These are phyloP conservation scores for Acanthornis magna DNA, from an alignment of 2,797 vertebrate species.

Conservation along the genomic window DNA sequence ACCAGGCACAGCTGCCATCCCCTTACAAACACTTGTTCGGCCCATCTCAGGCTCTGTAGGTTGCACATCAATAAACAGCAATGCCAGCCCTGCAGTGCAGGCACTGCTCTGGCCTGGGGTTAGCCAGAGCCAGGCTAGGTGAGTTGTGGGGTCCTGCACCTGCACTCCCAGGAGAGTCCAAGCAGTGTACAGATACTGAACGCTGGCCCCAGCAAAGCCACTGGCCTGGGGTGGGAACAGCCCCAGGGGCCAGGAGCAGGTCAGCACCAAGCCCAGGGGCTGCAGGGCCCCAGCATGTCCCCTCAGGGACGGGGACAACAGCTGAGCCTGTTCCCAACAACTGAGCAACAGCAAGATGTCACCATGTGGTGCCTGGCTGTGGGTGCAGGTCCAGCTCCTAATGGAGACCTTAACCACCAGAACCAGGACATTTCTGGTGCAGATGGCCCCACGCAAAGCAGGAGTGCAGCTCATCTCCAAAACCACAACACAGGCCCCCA, in stretches of 20 bases:
- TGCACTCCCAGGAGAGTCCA: background rate
- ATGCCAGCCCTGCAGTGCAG: fast-evolving
- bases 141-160: background rate
- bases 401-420: background rate
- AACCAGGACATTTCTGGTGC: background rate
- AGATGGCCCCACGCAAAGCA: fast-evolving
- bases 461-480: background rate
- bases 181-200: background rate
- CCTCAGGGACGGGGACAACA: background rate
- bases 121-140: background rate
- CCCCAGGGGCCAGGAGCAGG: fast-evolving
- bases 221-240: background rate
- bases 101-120: background rate
- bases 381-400: background rate
- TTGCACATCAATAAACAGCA: background rate
- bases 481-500: background rate
- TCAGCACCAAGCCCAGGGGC: background rate
- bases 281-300: background rate
- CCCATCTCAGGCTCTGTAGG: fast-evolving
- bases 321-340: background rate
- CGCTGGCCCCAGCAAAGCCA: fast-evolving
- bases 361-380: background rate
- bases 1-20: fast-evolving
- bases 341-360: fast-evolving
- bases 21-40: fast-evolving